A percentile compares a stretch with the other conserved stretches of the same genome.
Conservation (phyloP, 2,113 vertebrate species). For the Balaeniceps rex region DNA sequence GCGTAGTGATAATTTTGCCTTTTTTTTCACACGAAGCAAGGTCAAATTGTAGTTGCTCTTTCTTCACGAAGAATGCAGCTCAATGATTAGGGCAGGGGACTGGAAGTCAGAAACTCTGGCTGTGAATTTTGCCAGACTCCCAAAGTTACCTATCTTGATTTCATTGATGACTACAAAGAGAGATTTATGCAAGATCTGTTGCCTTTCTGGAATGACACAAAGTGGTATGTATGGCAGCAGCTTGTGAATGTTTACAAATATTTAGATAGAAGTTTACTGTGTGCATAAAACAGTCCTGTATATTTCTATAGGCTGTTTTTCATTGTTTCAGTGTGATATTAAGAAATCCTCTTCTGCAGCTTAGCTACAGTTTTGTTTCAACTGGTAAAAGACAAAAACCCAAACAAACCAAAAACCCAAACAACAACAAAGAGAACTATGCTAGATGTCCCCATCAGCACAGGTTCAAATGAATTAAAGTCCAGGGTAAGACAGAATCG, state of each 20-base stretch:
- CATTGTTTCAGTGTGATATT: not conserved
- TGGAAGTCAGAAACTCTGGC: not conserved
- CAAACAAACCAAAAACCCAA: not conserved
- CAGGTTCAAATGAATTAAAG: not conserved
- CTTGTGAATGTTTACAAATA: not conserved
- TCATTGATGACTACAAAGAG: not conserved
- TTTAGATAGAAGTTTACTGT: not conserved
- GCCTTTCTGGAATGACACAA: not conserved
- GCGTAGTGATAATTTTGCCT: not conserved
- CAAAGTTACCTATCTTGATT: not conserved
- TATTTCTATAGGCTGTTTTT: not conserved
- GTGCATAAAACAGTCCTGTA: not conserved
- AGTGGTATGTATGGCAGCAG: not conserved
- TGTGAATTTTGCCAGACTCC: not conserved
- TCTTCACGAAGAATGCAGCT: not conserved
- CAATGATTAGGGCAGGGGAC: not conserved
- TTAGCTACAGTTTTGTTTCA: not conserved
- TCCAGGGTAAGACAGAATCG: not conserved
- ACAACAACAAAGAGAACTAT: not conserved
- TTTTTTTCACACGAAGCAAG: not conserved
- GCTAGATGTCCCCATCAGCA: not conserved
- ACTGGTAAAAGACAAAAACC: not conserved
- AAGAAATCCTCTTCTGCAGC: not conserved
- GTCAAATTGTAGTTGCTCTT: not conserved
- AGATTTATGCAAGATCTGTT: not conserved